Evolutionary conservation across 2,797 vertebrate genomes (phyloP), one percentile per base, ranked within the genome.

Genomic region (Megaceryle alcyon): DNA sequence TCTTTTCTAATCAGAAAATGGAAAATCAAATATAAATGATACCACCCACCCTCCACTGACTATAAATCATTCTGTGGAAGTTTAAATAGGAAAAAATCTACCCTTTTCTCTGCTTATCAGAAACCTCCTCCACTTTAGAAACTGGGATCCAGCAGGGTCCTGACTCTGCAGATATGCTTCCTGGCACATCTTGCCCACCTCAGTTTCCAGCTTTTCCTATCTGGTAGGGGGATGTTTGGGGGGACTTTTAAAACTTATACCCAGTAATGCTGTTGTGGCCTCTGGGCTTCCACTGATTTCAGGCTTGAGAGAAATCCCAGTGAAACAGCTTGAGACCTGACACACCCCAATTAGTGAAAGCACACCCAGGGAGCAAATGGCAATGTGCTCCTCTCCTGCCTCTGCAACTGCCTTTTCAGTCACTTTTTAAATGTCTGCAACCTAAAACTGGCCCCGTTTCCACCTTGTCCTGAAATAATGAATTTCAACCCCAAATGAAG

Each of bases 1-100:
- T 90, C 76, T 92, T 92, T 83, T 81, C 80, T 91, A 91, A 94
- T 94, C 90, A 90, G 59, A 95, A 92, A 91, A 88, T 1, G 57
- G 94, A 94, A 96, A 89, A 94, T 88, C 57, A 90, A 95, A 81
- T 72, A 65, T 49, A 91, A 95, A 90, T 79, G 28, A 95, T 82
- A 90, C 82, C 90, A 82, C 82, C 90, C 85, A 66, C 61, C 39
- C 72, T 46, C 82, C n/a, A 46, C 3, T 68, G 76, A 81, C 3
- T 3, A 95, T 61, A 88, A 96, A 88, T 39, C 56, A 25, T 88
- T 88, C 80, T 73, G 73, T 79, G 81, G 60, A 90, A 77, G 22
- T 93, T 93, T 92, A 71, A 94, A 51, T 64, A 82, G 86, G 82
- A 96, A 93, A 90, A 75, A 69, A 39, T 76, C 68, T 80, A 60